Evolutionary conservation across 2,888 invertebrate species (phyloP), one percentile per base, ranked within the genome.

Genomic region (Caenorhabditis uteleia): DNA sequence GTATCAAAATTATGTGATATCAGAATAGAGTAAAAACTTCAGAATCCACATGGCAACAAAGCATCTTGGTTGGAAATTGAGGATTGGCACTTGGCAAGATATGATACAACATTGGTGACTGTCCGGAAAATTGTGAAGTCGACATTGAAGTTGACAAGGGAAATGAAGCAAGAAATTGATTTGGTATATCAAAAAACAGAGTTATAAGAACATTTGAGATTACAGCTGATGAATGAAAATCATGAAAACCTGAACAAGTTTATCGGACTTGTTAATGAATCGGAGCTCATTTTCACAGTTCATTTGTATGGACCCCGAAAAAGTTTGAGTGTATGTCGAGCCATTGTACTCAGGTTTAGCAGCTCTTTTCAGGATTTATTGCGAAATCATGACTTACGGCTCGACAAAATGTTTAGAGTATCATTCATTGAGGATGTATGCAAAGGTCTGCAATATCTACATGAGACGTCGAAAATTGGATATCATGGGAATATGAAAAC

Each of bases 221-320:
- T 68, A 36, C 43, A 71, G 71, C 36, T 73, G 53, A 73, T 70
- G 70, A 59, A 40, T n/a, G 55, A 51, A 47, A 60, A 93, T 33
- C 94, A 95, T 86, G 93, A 93, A 85, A 95, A 95, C 86, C 89
- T 95, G 71, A 95, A 94, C 86, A 91, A 92, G 57, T 95, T 95
- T 86, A 92, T 94, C 84, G 95, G 95, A 67, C 47, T 70, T 4
- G 59, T 74, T 45, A 71, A 70, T 66, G 93, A 95, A 84, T 91
- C 92, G 57, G 90, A 91, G 86, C 89, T 91, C 77, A 90, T 95
- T 82, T 88, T 91, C 83, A 89, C 95, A 84, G 90, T 95, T 86
- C 93, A 92, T 68, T 93, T 94, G 87, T 95, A 95, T 87, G 95
- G 95, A 87, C 90, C 93, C 86, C 93, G 94, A 88, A 95, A 95